Base-by-base conservation (phyloP, 2,113 vertebrate genomes). In the Holacanthus passer region DNA sequence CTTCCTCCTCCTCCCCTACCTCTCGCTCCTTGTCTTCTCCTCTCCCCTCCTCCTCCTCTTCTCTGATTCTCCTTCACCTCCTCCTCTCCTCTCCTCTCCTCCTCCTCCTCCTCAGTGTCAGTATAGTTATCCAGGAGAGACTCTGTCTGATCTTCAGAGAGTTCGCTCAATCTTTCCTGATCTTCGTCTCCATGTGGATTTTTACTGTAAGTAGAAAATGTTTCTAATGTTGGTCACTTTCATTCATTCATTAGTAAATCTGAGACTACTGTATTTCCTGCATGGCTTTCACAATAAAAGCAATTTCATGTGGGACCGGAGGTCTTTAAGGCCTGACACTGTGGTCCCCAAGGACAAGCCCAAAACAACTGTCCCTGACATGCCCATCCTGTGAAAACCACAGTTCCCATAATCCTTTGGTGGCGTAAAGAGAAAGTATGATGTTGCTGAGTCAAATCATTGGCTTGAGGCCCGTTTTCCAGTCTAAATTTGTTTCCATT, bases 181-280 rank as follows among this genome's bases (percentile, higher is more conserved):
- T 43, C 93, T 96, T 29, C 91, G 91, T 16, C 88, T 94, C 4
- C 91, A 89, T 9, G 83, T 90, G 11, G 94, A 94, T n/a, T 91
- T 91, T 29, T 95, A 95, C 84, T 82, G 95, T 95, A 48, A 94
- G 95, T 94, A 58, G 5, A 24, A 22, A 17, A 14, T 3, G 17
- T 11, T 27, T 71, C 8, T 29, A n/a, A 2, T 60, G 13, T n/a
- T 24, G 3, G 11, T 62, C 22, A 45, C n/a, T 4, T 39, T 48
- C 24, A 43, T 6, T 48, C 14, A 35, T 3, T 24, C 7, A 53
- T 8, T 6, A 50, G 48, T 41, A 3, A 22, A n/a, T n/a, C n/a
- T n/a, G n/a, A n/a, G 4, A 29, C 20, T 6, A 0, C 1, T 32
- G 29, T 0, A 29, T 19, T 71, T 63, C 32, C 77, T 32, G 20